A percentile compares a stretch with the other conserved stretches of the same genome.
These are phyloP conservation scores for Anthoptus insignis DNA, from an alignment of 2,888 invertebrate species.

Conservation along the genomic window DNA sequence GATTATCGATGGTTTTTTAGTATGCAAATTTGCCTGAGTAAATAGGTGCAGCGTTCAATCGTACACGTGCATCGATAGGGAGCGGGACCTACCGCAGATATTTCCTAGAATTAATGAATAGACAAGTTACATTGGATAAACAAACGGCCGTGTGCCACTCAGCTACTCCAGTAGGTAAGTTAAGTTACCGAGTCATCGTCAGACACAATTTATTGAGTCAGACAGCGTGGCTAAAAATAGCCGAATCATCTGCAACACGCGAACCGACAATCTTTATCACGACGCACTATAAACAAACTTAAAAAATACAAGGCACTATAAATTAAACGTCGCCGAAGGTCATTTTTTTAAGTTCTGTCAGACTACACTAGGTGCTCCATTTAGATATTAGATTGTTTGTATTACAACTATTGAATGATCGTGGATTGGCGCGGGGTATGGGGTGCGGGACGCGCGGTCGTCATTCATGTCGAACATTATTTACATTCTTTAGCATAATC, in stretches of 20 bases:
- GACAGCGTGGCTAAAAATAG: constrained; percentile 10
- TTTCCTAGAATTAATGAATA: too few species aligned
- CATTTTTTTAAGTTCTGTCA: neutral
- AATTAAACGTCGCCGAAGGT: constrained; percentile 16
- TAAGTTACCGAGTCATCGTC: constrained; percentile 1
- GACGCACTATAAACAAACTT: constrained; percentile 13
- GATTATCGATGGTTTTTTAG: too few species aligned
- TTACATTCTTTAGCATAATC: constrained; percentile 21
- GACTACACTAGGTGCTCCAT: too few species aligned
- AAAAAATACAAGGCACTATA: constrained; percentile 22
- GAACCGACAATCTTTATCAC: constrained; percentile 20
- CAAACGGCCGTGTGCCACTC: too few species aligned
- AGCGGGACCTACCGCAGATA: too few species aligned
- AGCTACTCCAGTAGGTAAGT: neutral
- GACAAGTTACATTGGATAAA: too few species aligned
- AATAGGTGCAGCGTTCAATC: too few species aligned
- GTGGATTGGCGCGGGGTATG: too few species aligned
- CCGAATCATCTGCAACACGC: constrained; percentile 17
- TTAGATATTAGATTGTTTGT: too few species aligned
- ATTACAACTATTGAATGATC: too few species aligned
- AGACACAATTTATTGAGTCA: neutral
- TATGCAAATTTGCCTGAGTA: too few species aligned
- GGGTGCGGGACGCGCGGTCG: neutral
- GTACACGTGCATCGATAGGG: too few species aligned
- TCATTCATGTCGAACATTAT: constrained; percentile 16